Evolutionary conservation across 2,797 vertebrate genomes (phyloP).

Genomic region (Enteromius fasciolatus): DNA sequence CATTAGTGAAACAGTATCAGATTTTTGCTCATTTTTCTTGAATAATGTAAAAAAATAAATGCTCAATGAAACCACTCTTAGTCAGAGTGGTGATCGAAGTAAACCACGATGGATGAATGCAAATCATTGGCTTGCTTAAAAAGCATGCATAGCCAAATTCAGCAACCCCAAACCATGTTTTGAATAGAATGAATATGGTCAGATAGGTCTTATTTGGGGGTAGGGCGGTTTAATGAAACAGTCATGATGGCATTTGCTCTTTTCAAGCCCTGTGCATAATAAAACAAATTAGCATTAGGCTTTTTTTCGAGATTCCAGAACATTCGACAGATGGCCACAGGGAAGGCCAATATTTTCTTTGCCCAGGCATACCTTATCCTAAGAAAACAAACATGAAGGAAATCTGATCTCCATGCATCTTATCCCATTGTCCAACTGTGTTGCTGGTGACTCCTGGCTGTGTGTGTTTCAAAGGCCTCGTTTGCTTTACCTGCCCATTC

Average conservation of each 20-base stretch:
- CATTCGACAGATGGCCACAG: conserved; percentile 73
- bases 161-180: conserved; percentile 30
- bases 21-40: not conserved
- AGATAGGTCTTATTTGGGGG: conserved; percentile 33
- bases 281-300: conserved; percentile 64
- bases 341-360: conserved; percentile 80
- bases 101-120: conserved; percentile 23
- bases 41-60: not conserved
- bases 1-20: not conserved
- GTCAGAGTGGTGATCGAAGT: not conserved
- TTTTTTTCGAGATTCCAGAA: conserved; percentile 67
- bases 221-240: conserved; percentile 37
- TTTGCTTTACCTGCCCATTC: conserved; percentile 66
- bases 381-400: conserved; percentile 80
- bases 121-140: conserved; percentile 24
- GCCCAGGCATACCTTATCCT: conserved; percentile 77
- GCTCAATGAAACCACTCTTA: not conserved
- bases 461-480: conserved; percentile 56
- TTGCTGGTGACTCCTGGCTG: conserved; percentile 52
- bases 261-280: conserved; percentile 38
- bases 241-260: conserved; percentile 31
- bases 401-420: conserved; percentile 81
- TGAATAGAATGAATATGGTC: conserved; percentile 53
- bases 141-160: conserved; percentile 35
- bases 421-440: conserved; percentile 70